Evolutionary conservation across 2,113 vertebrate species (phyloP).

Genomic region (Takifugu bimaculatus): DNA sequence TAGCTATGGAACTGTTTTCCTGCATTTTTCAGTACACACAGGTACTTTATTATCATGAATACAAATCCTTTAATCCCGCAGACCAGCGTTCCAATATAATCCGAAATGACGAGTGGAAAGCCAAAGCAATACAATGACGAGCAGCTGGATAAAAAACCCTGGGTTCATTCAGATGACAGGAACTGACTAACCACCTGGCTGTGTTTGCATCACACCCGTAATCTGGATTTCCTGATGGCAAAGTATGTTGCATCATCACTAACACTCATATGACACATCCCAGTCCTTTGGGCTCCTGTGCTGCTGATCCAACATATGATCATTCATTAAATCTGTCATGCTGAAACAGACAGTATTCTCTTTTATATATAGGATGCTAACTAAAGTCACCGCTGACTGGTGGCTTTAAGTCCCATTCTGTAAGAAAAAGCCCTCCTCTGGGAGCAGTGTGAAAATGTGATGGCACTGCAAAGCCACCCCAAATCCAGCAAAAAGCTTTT

Average conservation of each 20-base stretch:
- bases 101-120: constrained; percentile 24
- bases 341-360: background rate
- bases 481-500: constrained; percentile 35
- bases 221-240: constrained; percentile 58
- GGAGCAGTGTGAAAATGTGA: constrained; percentile 40
- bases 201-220: constrained; percentile 41
- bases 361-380: background rate
- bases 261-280: constrained; percentile 37
- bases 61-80: constrained; percentile 53
- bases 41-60: background rate
- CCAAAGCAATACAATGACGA: constrained; percentile 16
- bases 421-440: constrained; percentile 5
- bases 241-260: constrained; percentile 42
- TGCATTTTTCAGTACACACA: background rate
- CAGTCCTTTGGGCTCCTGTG: background rate
- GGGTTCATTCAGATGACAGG: constrained; percentile 22
- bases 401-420: background rate
- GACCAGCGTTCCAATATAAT: constrained; percentile 27
- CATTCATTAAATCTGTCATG: constrained; percentile 2
- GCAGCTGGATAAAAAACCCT: constrained; percentile 47
- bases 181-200: constrained; percentile 34
- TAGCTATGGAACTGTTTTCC: background rate
- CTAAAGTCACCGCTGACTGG: constrained; percentile 1
- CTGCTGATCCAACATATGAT: constrained; percentile 14
- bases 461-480: constrained; percentile 30